A percentile compares a stretch with the other conserved stretches of the same genome.
These are phyloP conservation scores for Anisognathus igniventris DNA, from an alignment of 2,797 vertebrate species.

Conservation along the genomic window DNA sequence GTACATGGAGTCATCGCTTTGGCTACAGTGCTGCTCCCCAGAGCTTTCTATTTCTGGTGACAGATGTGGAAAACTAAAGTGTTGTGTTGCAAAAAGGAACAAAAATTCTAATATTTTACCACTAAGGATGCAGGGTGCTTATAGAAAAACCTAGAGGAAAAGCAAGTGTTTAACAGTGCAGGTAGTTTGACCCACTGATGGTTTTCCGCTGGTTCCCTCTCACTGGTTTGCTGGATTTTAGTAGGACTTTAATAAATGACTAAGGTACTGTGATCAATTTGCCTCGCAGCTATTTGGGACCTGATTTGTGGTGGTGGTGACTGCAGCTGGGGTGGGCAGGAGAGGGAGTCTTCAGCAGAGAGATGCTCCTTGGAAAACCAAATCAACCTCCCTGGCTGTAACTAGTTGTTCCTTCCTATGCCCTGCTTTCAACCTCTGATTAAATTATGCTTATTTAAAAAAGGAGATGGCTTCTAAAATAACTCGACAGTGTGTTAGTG, in stretches of 20 bases:
- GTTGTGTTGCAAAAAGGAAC: background rate
- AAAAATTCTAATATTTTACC: background rate
- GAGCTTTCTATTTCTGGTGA: background rate
- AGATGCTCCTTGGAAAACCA: background rate
- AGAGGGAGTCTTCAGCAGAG: background rate
- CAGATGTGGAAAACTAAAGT: background rate
- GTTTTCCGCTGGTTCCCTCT: conserved; percentile 1
- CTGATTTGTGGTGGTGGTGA: background rate
- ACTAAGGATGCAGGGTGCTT: background rate
- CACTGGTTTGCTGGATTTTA: background rate
- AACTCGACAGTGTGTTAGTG: background rate
- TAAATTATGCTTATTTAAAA: background rate
- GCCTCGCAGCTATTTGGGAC: background rate
- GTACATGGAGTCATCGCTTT: fast-evolving
- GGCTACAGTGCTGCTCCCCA: background rate
- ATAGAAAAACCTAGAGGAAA: background rate
- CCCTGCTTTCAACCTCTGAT: background rate
- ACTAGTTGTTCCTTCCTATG: background rate
- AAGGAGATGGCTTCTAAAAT: background rate
- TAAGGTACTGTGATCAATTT: background rate
- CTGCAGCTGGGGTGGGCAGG: background rate
- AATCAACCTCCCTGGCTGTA: background rate
- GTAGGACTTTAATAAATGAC: background rate
- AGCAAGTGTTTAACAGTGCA: background rate
- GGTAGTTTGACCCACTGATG: background rate